Conservation (phyloP, 2,113 vertebrate species). For the Heterochromis multidens region DNA sequence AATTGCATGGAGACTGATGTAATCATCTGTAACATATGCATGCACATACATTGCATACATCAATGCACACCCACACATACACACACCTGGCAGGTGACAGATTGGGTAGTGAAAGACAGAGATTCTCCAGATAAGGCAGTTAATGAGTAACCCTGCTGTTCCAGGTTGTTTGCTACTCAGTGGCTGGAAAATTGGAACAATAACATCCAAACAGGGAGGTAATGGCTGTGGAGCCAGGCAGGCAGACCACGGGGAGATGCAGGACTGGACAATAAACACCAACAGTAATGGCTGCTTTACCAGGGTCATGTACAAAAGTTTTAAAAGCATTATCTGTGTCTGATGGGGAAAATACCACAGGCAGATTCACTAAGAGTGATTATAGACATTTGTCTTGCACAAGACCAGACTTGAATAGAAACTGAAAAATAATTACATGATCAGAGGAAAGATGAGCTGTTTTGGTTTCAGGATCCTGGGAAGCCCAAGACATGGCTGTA, state of each 20-base stretch:
- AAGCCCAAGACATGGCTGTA: background rate
- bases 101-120: constrained; percentile 24
- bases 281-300: background rate
- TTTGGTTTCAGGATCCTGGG: background rate
- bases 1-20: background rate
- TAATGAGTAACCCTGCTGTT: constrained; percentile 69
- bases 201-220: constrained; percentile 64
- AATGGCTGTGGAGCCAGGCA: constrained; percentile 41
- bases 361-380: no score
- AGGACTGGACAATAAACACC: background rate
- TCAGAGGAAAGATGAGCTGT: background rate
- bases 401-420: background rate
- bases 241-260: background rate
- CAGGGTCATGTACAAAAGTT: background rate
- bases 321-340: background rate
- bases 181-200: constrained; percentile 72
- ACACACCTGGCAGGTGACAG: constrained; percentile 39
- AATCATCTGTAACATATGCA: background rate
- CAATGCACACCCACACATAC: background rate
- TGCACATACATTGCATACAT: background rate
- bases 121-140: constrained; percentile 63
- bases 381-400: background rate
- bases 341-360: background rate
- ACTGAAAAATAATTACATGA: background rate
- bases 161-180: constrained; percentile 70